Evolutionary conservation across 2,113 vertebrate genomes (phyloP).

Genomic region (Percopsis transmontana): DNA sequence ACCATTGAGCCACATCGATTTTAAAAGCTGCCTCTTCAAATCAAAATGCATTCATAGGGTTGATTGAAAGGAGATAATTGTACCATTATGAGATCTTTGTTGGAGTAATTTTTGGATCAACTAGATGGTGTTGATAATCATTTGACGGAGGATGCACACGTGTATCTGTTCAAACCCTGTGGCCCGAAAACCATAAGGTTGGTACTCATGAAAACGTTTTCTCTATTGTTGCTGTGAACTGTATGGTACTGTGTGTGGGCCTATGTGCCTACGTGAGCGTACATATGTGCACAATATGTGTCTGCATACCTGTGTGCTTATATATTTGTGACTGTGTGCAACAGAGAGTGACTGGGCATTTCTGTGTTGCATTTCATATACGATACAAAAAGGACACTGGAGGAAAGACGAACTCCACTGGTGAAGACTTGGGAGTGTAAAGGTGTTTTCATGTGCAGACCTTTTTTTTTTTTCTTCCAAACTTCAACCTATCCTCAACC

Average conservation of each 20-base stretch:
- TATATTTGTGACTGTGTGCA: conserved; percentile 28
- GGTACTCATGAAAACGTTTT: conserved; percentile 34
- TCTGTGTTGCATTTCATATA: conserved; percentile 29
- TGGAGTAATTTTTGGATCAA: conserved; percentile 54
- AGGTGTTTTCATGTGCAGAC: conserved; percentile 67
- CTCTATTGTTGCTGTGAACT: conserved; percentile 63
- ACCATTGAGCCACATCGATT: conserved; percentile 52
- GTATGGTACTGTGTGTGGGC: conserved; percentile 44
- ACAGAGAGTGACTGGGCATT: conserved; percentile 37
- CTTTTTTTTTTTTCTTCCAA: conserved; percentile 61
- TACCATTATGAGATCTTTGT: conserved; percentile 71
- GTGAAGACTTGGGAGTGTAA: conserved; percentile 48
- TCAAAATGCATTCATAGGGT: conserved; percentile 62
- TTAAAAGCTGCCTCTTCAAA: conserved; percentile 70
- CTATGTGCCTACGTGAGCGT: background rate
- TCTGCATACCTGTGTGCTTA: conserved; percentile 16
- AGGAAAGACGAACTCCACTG: conserved; percentile 20
- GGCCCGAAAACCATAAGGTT: conserved; percentile 33
- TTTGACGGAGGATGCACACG: conserved; percentile 48
- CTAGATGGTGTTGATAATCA: conserved; percentile 63
- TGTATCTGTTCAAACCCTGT: conserved; percentile 45
- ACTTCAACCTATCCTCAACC: too few relatives aligned
- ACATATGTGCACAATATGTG: conserved; percentile 8
- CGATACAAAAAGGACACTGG: conserved; percentile 30
- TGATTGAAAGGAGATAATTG: conserved; percentile 67